Conservation (phyloP, 1,140 invertebrate species). For the Geopemphigus sp. region DNA sequence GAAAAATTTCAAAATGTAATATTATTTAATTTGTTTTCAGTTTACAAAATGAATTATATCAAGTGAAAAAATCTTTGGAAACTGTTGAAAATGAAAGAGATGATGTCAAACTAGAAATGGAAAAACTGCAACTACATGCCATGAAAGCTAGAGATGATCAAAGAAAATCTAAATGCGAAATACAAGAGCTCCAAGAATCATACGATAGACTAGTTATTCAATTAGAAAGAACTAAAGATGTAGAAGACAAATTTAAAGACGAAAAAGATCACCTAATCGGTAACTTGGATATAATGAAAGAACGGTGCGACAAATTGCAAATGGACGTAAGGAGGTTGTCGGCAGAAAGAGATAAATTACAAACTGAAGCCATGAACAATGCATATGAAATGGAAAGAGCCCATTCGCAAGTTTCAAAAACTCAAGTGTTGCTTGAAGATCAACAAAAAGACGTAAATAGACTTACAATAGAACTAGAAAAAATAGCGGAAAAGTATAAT, state of each 20-base stretch:
- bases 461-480: constrained; percentile 83
- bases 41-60: constrained; percentile 82
- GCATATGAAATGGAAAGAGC: constrained; percentile 81
- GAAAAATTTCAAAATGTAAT: not conserved
- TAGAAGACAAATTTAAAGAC: constrained; percentile 86
- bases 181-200: constrained; percentile 77
- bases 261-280: constrained; percentile 76
- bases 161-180: constrained; percentile 80
- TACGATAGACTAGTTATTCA: constrained; percentile 82
- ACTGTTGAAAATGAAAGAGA: constrained; percentile 82
- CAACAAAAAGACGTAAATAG: constrained; percentile 83
- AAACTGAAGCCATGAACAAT: constrained; percentile 78
- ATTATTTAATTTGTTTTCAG: constrained; percentile 56
- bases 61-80: constrained; percentile 83
- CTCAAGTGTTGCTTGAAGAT: constrained; percentile 79
- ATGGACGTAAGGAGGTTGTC: constrained; percentile 77
- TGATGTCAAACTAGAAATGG: constrained; percentile 77
- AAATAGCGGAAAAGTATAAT: constrained; percentile 86
- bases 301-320: constrained; percentile 81
- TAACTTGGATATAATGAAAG: constrained; percentile 81
- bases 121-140: constrained; percentile 75
- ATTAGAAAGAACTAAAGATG: constrained; percentile 78
- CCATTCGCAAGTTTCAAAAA: constrained; percentile 78
- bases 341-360: constrained; percentile 80
- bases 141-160: constrained; percentile 81